Evolutionary conservation across 35 echinoderm and acorn worm species (phyloP), one percentile per base, ranked within the genome.

Genomic region (Stichopus chloronotus): DNA sequence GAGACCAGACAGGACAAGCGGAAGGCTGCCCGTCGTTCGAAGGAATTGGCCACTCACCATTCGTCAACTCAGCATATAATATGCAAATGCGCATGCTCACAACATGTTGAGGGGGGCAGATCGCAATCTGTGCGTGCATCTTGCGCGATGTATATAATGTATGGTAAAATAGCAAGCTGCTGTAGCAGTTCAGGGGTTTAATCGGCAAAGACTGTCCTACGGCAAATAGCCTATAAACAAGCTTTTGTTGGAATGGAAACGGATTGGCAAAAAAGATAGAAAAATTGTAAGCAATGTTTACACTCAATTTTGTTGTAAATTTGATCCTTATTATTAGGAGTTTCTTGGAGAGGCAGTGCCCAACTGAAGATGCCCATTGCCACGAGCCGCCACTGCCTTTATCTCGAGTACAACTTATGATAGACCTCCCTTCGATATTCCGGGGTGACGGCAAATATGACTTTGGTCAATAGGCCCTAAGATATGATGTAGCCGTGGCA

Each of bases 231-330:
- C 7, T 20, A 63, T 12, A 6, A 63, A 63, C 9, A n/a, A n/a
- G 1, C 60, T 63, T 16, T 12, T 0, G 9, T 63, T 63, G 17
- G 60, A 63, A 63, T 4, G 9, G 60, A 63, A 16, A 63, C 9
- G 60, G 76, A 43, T 16, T 11, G 20, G 11, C 8, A 78, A 23
- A 20, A 9, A 21, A 43, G 9, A 78, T 8, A 11, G 20, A 9
- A 78, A 16, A 43, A 78, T 21, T 78, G n/a, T 78, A 78, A 78
- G 22, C 76, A 78, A 11, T 78, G 25, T 78, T 78, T 78, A 17
- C 25, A 43, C 20, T 78, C 76, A 78, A 16, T 21, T 78, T 78
- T 21, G 76, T 69, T 78, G 20, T 78, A 78, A 78, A 78, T 78
- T 4, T 5, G 76, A 8, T 78, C 76, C 76, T 78, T 23, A 11